Conservation (phyloP, 2,113 vertebrate genomes). For the Calidris pygmaea region DNA sequence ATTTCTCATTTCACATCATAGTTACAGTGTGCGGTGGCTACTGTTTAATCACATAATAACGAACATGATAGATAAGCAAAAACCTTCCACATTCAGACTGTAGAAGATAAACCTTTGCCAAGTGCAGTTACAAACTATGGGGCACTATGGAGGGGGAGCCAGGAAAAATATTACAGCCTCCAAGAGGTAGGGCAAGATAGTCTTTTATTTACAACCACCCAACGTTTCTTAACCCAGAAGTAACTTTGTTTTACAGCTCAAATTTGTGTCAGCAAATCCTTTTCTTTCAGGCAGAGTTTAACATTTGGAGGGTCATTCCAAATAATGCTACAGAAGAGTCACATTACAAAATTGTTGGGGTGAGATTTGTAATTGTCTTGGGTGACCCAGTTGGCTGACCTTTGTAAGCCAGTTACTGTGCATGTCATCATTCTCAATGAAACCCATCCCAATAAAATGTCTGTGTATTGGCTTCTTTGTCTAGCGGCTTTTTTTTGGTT, state of each 20-base stretch:
- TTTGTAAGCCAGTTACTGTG: neutral
- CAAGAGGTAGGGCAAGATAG: neutral
- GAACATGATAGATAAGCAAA: neutral
- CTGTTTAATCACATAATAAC: neutral
- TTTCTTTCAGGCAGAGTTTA: neutral
- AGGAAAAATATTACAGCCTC: neutral
- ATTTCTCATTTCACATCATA: neutral
- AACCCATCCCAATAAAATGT: neutral
- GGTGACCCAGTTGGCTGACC: neutral
- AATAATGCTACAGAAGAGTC: neutral
- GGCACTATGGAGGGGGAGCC: neutral
- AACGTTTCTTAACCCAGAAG: neutral
- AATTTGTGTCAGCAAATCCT: neutral
- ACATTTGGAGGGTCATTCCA: neutral
- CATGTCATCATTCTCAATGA: neutral
- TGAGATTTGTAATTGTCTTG: neutral
- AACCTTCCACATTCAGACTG: neutral
- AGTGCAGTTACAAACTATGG: neutral
- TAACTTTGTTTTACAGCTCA: neutral
- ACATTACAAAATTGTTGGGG: neutral
- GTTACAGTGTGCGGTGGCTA: neutral
- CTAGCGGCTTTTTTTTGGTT: neutral
- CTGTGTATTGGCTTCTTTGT: neutral
- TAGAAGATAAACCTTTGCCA: constrained; percentile 20
- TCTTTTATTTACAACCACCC: neutral